Evolutionary conservation across 2,888 invertebrate species (phyloP), one percentile per base, ranked within the genome.

Genomic region (Pseudanteris insignis): DNA sequence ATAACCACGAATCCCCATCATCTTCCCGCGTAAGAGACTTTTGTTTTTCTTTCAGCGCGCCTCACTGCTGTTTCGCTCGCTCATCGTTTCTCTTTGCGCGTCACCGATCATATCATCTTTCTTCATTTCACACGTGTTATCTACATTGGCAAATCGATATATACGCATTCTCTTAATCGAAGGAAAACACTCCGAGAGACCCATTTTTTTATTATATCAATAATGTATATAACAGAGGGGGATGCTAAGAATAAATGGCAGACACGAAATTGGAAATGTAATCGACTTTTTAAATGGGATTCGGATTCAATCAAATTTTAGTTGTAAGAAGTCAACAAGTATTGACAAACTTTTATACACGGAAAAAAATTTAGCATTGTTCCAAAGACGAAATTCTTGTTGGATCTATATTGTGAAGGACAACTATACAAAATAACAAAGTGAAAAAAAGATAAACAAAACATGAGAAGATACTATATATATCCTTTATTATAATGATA

Each of bases 171-270:
- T 68, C 68, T 74, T 62, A 76, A 76, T 73, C 74, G 73, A 75
- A 75, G 69, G 67, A 73, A 75, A 76, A 76, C 76, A 76, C 73
- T 74, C 67, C 66, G 53, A 60, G 48, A 64, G 70, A 69, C 65
- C 70, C 70, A 70, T 70, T 72, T 69, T 70, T 67, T 43, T 67
- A 66, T 68, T 68, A 68, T 41, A 24, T 34, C 18, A 43, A 41
- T 47, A 61, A 47, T 44, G 18, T 18, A 18, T 6, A 18, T 18
- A 3, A 6, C 18, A 18, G 6, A 18, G 6, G 18, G 18, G 18
- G 18, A 18, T 6, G 18, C 3, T 4, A 3, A 6, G 6, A 18
- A 18, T 18, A 18, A 18, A 18, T 18, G 24, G 13, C 21, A 51
- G 14, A 12, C 29, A 14, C 4, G 24, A 41, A 18, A 51, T 51